Evolutionary conservation across 2,888 invertebrate genomes (phyloP), one percentile per base, ranked within the genome.

Genomic region (Cepaea hortensis): DNA sequence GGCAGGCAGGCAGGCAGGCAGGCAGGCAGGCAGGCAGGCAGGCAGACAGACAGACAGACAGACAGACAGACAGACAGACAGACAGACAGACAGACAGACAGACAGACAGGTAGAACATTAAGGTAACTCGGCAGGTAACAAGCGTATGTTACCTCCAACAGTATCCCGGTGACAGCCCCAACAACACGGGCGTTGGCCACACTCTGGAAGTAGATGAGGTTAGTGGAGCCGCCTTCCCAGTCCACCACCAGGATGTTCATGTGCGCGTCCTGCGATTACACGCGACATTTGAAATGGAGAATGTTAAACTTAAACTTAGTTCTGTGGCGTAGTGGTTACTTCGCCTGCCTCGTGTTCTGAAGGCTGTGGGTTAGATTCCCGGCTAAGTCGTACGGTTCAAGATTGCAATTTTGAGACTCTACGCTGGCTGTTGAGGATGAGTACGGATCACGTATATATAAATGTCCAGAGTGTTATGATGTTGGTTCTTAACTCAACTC

Each of bases 171-270:
- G 86, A 94, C 92, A 2, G 92, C 93, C 4, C 94, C 95, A 0
- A 94, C 94, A 0, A 94, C 91, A 62, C 94, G 89, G 7, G 94
- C 92, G 88, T 95, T 94, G 18, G 94, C 94, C 5, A 93, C 92
- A 2, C 94, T 94, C 87, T 94, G 93, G 0, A 91, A 91, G 90
- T 94, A 94, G n/a, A 92, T 92, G 13, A 93, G 90, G n/a, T 80
- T 83, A 0, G 89, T 89, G 5, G 92, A 91, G 2, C 93, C 93
- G 23, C 85, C 87, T 0, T 90, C 90, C 93, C 93, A 93, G 88
- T 92, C 91, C 3, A 92, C 92, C 0, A 89, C 88, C 62, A 93
- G 89, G 3, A 92, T 91, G 87, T 92, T 92, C 88, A 89, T 88
- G 3, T 88, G n/a, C 18, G n/a, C 15, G 35, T 79, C 79, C 79